phyloP scores from a whole-genome alignment of 2,888 invertebrate genomes.

The Blastobasis adustella region DNA sequence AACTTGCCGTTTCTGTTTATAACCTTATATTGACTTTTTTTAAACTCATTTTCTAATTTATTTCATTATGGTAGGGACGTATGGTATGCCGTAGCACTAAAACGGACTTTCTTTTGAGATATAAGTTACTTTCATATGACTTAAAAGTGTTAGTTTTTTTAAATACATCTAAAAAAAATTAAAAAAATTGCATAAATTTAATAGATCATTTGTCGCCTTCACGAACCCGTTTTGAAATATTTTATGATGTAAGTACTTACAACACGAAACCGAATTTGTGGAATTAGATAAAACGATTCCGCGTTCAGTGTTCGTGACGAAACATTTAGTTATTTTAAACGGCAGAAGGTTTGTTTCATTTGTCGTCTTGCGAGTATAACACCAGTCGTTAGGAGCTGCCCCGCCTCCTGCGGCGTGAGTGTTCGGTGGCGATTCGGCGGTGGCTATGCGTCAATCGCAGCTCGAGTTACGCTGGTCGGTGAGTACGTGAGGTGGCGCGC shows the following conservation, averaged over 20 bases:
- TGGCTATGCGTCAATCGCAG: conserved; percentile 34
- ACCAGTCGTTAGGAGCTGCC: conserved; percentile 28
- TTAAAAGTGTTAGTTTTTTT: no score
- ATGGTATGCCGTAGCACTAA: no score
- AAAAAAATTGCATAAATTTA: no score
- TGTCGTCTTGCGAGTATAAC: conserved; percentile 45
- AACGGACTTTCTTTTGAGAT: no score
- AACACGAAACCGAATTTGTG: background rate
- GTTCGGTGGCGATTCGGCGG: background rate
- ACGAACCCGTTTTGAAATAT: no score
- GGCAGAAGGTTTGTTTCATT: conserved; percentile 55
- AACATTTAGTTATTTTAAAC: conserved; percentile 50
- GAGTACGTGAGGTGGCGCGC: conserved; percentile 56
- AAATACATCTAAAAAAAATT: no score
- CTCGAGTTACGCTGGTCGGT: conserved; percentile 45
- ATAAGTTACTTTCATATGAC: no score
- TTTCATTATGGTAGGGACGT: no score
- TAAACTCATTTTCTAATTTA: no score
- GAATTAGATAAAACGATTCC: conserved; percentile 28
- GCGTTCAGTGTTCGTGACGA: conserved; percentile 40
- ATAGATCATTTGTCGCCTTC: no score
- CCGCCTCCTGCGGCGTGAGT: conserved; percentile 14
- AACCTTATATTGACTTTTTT: no score
- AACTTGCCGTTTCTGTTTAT: conserved; percentile 43
- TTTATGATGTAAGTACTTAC: no score